phyloP scores from a whole-genome alignment of 2,888 invertebrate species.

The Patella caerulea region DNA sequence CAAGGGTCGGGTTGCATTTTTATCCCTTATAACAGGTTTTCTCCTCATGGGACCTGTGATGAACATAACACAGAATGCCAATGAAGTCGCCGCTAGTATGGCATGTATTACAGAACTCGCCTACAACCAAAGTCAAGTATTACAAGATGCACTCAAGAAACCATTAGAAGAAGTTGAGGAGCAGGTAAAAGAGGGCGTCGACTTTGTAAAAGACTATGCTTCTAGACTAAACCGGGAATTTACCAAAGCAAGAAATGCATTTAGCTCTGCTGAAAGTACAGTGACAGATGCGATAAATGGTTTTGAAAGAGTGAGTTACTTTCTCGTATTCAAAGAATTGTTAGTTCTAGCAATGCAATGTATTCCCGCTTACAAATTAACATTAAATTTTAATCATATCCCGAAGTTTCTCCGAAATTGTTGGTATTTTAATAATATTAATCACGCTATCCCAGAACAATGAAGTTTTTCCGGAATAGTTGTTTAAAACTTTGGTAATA shows the following conservation, averaged over 20 bases:
- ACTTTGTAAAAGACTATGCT: not conserved
- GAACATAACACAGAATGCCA: conserved; percentile 16
- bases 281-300: not conserved
- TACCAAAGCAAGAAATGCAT: not conserved
- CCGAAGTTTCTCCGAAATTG: no score
- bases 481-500: no score
- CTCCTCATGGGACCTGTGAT: conserved; percentile 17
- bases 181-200: not conserved
- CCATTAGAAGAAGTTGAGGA: conserved; percentile 10
- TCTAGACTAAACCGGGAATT: not conserved
- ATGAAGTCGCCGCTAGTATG: conserved; percentile 12
- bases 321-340: no score
- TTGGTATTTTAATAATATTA: no score
- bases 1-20: conserved; percentile 16
- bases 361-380: no score
- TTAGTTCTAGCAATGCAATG: no score
- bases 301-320: not conserved
- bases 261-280: not conserved
- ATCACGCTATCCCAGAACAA: no score
- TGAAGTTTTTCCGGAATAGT: no score
- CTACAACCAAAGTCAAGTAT: conserved; percentile 18
- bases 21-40: conserved; percentile 13
- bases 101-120: conserved; percentile 20
- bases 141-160: conserved; percentile 12
- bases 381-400: no score